Conservation (phyloP, 2,113 vertebrate species). For the Antechinus stuartii region DNA sequence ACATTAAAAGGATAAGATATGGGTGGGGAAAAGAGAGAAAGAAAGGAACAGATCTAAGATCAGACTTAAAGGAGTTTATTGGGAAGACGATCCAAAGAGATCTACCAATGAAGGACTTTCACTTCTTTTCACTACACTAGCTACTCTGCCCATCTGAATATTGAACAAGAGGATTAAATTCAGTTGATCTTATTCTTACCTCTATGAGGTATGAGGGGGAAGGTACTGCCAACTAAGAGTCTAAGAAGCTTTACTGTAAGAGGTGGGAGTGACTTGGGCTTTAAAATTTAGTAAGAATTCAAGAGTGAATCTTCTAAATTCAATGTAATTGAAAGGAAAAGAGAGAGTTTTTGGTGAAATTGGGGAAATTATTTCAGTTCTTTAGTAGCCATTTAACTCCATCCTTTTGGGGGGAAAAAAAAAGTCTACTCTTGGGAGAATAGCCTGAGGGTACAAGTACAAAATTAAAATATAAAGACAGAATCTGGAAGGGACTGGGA, state of each 20-base stretch:
- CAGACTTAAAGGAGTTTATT: background rate
- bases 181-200: background rate
- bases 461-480: slow-evolving; percentile 32
- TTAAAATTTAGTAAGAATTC: background rate
- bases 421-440: slow-evolving; percentile 43
- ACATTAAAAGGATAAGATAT: background rate
- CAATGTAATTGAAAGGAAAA: background rate
- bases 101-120: background rate
- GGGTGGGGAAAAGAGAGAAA: background rate
- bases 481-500: background rate
- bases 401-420: no score
- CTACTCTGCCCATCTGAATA: background rate
- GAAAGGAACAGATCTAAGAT: background rate
- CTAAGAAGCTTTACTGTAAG: background rate
- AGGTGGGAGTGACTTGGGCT: background rate
- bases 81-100: background rate
- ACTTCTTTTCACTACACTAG: background rate
- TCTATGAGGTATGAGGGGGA: background rate
- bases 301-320: background rate
- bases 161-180: background rate
- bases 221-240: background rate
- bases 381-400: background rate
- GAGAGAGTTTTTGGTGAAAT: background rate
- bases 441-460: slow-evolving; percentile 8
- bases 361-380: background rate